A percentile compares a stretch with the other conserved stretches of the same genome.
phyloP scores from a whole-genome alignment of 2,797 vertebrate species.

The Betta splendens region DNA sequence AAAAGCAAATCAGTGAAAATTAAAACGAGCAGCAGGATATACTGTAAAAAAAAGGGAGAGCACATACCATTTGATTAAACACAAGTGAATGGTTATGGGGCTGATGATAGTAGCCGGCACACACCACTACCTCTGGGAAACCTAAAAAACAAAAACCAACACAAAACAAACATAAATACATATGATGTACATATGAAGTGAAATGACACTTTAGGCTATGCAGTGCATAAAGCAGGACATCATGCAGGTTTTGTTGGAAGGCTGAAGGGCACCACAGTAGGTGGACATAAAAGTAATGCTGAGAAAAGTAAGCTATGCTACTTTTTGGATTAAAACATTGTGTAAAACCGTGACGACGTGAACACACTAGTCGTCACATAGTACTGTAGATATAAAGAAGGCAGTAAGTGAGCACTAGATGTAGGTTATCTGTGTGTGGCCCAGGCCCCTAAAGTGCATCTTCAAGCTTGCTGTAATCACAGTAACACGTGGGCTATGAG shows the following conservation, averaged over 20 bases:
- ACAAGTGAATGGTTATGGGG: conserved; percentile 80
- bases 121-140: conserved; percentile 78
- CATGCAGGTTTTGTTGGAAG: background rate
- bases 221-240: too few relatives aligned
- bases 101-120: conserved; percentile 83
- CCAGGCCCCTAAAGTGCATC: conserved; percentile 23
- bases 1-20: conserved; percentile 16
- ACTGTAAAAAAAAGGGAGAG: conserved; percentile 1
- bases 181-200: too few relatives aligned
- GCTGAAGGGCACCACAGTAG: too few relatives aligned
- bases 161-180: too few relatives aligned
- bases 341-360: too few relatives aligned
- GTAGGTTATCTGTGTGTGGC: conserved; percentile 27
- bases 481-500: conserved; percentile 39
- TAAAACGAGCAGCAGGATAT: conserved; percentile 1
- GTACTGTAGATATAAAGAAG: conserved; percentile 55
- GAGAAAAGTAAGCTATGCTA: too few relatives aligned
- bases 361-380: too few relatives aligned
- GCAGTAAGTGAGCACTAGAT: conserved; percentile 18
- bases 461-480: too few relatives aligned
- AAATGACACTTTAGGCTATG: too few relatives aligned
- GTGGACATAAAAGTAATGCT: too few relatives aligned
- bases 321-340: too few relatives aligned
- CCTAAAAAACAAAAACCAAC: conserved; percentile 50
- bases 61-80: conserved; percentile 84